phyloP scores from a whole-genome alignment of 2,797 vertebrate genomes.

The Geotrypetes seraphini region DNA sequence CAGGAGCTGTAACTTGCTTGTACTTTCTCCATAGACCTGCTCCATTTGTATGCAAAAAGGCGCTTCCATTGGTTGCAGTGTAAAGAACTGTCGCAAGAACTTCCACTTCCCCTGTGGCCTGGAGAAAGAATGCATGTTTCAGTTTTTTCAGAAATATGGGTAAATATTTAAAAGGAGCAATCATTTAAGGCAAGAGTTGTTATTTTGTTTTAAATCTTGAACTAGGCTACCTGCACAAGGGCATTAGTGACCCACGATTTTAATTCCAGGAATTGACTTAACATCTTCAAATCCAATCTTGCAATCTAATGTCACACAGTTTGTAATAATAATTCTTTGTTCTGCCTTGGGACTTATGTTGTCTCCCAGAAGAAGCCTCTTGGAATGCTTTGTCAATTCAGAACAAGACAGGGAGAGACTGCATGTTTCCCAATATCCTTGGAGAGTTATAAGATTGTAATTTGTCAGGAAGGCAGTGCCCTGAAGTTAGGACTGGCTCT shows the following conservation, averaged over 20 bases:
- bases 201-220: fast-evolving
- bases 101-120: slow-evolving; percentile 58
- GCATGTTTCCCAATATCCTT: no score
- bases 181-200: fast-evolving
- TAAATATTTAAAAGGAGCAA: no score
- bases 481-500: no score
- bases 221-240: neutral
- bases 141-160: slow-evolving; percentile 53
- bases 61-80: slow-evolving; percentile 49
- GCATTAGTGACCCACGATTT: neutral
- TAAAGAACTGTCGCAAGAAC: slow-evolving; percentile 39
- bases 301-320: fast-evolving
- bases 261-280: neutral
- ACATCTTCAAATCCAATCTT: neutral
- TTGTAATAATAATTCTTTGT: no score
- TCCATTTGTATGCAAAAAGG: slow-evolving; percentile 40
- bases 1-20: no score
- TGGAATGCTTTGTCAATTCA: no score
- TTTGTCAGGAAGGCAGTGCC: no score
- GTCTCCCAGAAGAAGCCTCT: no score
- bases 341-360: no score
- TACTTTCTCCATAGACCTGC: slow-evolving; percentile 46
- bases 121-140: slow-evolving; percentile 46
- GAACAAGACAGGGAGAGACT: no score
- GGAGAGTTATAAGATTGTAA: no score